Base-by-base conservation (phyloP, 1,140 invertebrate genomes). In the Zaprionus kolodkinae region DNA sequence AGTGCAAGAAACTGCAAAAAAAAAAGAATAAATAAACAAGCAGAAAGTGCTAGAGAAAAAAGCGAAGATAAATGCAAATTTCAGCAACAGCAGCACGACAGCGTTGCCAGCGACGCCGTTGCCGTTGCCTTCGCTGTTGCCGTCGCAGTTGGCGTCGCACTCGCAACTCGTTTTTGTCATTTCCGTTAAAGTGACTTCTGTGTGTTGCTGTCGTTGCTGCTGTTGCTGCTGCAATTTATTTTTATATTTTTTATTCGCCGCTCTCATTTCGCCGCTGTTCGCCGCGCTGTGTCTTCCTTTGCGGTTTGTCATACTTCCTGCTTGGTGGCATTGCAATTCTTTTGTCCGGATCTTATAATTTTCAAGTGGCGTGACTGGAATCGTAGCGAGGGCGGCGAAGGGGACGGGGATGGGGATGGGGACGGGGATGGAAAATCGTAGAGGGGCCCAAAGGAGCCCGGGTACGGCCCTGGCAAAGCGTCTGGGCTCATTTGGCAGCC, bases 51-150 rank as follows among this genome's bases (percentile, higher is more conserved):
- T 56, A 6, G 54, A 57, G 48, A 60, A 65, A 21, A 70, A 70
- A 66, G 76, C 73, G 77, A 88, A 87, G 83, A 88, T 88, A 87
- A 87, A 87, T 87, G 84, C 83, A 88, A 87, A 88, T 87, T 87
- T 82, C 81, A 80, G 66, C 55, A 61, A 50, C 43, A 66, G 54
- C 61, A 69, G 63, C 38, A 73, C 55, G 36, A 17, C 38, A 56
- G 50, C 9, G 45, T 27, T 10, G 38, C 30, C 30, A 13, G 15
- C 45, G 35, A 69, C 56, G 71, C 55, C 21, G 21, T 21, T 21
- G 2, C 21, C 21, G 21, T 21, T 21, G 21, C 21, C 21, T 21
- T 21, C 21, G 21, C 21, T 21, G 21, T 21, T 21, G 21, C 21
- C 21, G 21, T 21, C 21, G 21, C 21, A 1, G 21, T 21, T 21